These are phyloP conservation scores for Teleopsis dalmanni DNA, from an alignment of 1,140 invertebrate genomes.

Conservation along the genomic window DNA sequence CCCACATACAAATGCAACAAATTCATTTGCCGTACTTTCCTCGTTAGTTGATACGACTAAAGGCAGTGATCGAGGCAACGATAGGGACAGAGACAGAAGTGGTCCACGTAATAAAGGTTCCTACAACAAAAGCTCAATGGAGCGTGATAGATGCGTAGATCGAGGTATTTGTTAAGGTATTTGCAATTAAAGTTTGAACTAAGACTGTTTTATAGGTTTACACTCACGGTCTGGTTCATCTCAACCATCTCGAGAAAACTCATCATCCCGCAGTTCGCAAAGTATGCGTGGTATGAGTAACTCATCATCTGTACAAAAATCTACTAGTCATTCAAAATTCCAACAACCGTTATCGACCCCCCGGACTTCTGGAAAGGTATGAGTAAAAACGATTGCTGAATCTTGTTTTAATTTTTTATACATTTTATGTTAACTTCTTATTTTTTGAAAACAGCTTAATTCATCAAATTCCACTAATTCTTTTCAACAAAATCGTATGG, in stretches of 20 bases:
- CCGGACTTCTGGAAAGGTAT: constrained; percentile 26
- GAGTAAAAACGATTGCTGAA: background rate
- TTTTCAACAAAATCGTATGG: background rate
- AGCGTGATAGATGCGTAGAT: constrained; percentile 39
- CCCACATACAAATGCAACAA: constrained; percentile 28
- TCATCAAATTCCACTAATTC: no score
- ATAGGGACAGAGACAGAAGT: constrained; percentile 26
- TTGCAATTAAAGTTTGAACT: background rate
- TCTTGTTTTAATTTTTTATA: no score
- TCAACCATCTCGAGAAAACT: constrained; percentile 45
- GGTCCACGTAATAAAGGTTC: constrained; percentile 43
- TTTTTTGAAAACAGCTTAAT: no score
- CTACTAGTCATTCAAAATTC: constrained; percentile 39
- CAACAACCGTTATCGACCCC: constrained; percentile 18
- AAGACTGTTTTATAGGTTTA: constrained; percentile 38
- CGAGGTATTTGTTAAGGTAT: background rate
- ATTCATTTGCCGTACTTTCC: constrained; percentile 36
- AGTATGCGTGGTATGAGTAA: constrained; percentile 22
- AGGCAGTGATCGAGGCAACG: constrained; percentile 19
- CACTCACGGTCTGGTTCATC: constrained; percentile 53
- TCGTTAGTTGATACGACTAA: constrained; percentile 31
- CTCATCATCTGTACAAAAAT: constrained; percentile 29
- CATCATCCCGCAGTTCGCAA: constrained; percentile 29
- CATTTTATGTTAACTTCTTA: no score
- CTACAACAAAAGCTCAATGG: constrained; percentile 47